These are phyloP conservation scores for Drosophila nigricruria DNA, from an alignment of 2,888 invertebrate species.

Conservation along the genomic window DNA sequence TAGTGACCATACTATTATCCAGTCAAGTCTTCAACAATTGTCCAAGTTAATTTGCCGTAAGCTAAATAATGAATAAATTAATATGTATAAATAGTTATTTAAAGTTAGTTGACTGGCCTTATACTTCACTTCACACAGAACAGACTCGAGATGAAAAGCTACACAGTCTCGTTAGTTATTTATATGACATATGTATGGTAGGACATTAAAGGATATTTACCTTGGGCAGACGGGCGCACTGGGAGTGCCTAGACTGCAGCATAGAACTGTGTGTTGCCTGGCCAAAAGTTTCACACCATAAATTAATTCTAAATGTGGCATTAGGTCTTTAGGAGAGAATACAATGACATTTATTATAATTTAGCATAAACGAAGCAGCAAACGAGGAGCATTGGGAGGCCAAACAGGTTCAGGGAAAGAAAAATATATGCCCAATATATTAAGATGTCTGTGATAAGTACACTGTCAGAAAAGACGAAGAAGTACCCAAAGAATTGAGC, in stretches of 20 bases:
- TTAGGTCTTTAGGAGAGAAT: slow-evolving; percentile 52
- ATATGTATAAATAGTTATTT: slow-evolving; percentile 1
- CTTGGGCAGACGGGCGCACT: slow-evolving; percentile 20
- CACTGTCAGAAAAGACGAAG: slow-evolving; percentile 15
- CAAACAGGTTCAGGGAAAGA: slow-evolving; percentile 19
- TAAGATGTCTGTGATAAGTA: slow-evolving; percentile 18
- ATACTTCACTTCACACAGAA: not conserved
- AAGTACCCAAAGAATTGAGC: not conserved
- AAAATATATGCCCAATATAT: slow-evolving; percentile 48
- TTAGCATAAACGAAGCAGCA: slow-evolving; percentile 52
- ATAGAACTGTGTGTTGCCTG: slow-evolving; percentile 21
- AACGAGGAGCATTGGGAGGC: slow-evolving; percentile 20
- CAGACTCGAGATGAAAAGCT: not conserved
- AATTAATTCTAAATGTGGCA: slow-evolving; percentile 73
- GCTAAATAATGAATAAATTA: not conserved
- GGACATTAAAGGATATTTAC: slow-evolving; percentile 49
- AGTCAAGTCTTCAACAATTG: not conserved
- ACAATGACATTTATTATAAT: slow-evolving; percentile 82
- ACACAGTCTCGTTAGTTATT: slow-evolving; percentile 17
- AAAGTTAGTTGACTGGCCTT: not conserved
- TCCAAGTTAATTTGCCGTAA: not conserved
- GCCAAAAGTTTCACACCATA: slow-evolving; percentile 68
- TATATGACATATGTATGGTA: slow-evolving; percentile 31
- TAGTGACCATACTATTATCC: not conserved
- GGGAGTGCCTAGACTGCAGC: not conserved